A percentile compares a stretch with the other conserved stretches of the same genome.
These are phyloP conservation scores for Lysandra bellargus DNA, from an alignment of 2,888 invertebrate species.

Conservation along the genomic window DNA sequence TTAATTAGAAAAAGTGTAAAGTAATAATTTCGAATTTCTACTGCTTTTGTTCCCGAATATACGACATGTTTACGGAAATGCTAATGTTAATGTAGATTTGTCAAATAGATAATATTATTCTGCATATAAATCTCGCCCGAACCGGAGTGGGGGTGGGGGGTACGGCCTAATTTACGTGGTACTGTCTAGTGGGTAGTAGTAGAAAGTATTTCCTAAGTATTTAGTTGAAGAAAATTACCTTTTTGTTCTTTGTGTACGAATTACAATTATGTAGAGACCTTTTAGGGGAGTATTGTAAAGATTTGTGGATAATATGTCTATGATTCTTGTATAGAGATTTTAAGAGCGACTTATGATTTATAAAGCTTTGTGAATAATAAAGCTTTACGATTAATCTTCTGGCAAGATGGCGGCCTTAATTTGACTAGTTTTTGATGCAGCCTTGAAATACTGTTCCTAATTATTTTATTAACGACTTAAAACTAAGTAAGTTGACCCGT, in stretches of 20 bases:
- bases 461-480: no score
- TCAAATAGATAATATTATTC: constrained; percentile 31
- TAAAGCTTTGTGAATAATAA: no score
- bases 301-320: no score
- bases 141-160: not conserved
- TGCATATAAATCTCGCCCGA: constrained; percentile 27
- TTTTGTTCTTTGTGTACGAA: not conserved
- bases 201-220: not conserved
- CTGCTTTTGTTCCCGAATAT: constrained; percentile 15
- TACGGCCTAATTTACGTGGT: constrained; percentile 1
- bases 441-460: no score
- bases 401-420: no score
- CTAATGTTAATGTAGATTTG: constrained; percentile 30
- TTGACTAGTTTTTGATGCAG: no score
- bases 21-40: not conserved
- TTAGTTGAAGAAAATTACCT: not conserved
- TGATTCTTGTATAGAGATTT: no score
- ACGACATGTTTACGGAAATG: constrained; percentile 25
- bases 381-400: no score
- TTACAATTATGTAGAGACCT: not conserved
- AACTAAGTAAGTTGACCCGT: no score
- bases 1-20: not conserved
- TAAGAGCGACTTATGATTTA: no score
- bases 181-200: not conserved
- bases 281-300: not conserved